phyloP scores from a whole-genome alignment of 2,797 vertebrate genomes.

The Pseudochirops corinnae region DNA sequence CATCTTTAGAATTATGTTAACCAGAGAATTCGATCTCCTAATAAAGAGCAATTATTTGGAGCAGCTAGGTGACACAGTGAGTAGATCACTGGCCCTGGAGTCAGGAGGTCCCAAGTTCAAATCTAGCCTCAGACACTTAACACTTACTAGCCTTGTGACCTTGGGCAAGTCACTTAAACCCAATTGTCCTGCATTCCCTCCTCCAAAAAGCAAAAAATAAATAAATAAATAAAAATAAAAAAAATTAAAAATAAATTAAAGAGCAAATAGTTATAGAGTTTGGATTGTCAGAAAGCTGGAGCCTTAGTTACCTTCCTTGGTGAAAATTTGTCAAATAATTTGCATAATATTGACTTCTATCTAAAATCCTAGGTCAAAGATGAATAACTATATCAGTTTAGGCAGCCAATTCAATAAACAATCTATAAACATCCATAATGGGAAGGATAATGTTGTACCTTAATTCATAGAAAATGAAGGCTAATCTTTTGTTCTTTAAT shows the following conservation, averaged over 20 bases:
- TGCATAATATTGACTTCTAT: neutral
- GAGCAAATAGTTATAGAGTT: neutral
- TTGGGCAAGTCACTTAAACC: too few species aligned
- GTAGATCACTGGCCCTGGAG: too few species aligned
- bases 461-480: constrained; percentile 15
- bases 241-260: too few species aligned
- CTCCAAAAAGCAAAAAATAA: too few species aligned
- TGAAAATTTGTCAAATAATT: neutral
- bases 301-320: neutral
- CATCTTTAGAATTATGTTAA: neutral
- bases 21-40: neutral
- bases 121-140: too few species aligned
- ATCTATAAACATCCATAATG: neutral
- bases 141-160: too few species aligned
- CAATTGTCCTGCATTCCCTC: too few species aligned
- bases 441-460: neutral
- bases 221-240: too few species aligned
- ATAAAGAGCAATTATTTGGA: neutral
- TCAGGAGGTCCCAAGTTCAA: too few species aligned
- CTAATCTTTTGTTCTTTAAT: constrained; percentile 25
- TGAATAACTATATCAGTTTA: neutral
- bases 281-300: neutral
- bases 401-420: neutral
- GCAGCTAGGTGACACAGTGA: too few species aligned
- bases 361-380: constrained; percentile 34